phyloP scores from a whole-genome alignment of 2,113 vertebrate genomes.

The Boulengeromyrus knoepffleri region DNA sequence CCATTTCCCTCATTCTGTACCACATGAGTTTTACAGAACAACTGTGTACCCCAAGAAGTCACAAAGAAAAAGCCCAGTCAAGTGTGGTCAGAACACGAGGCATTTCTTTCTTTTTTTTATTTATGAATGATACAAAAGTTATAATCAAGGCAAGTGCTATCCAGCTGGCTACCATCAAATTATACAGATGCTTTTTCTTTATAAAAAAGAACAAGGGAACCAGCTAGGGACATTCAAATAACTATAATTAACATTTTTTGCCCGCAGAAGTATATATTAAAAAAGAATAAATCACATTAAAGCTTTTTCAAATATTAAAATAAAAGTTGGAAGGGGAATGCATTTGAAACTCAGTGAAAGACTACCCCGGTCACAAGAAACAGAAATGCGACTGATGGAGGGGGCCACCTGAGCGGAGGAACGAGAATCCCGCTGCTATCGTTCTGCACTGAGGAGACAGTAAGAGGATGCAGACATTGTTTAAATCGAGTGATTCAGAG shows the following conservation, averaged over 20 bases:
- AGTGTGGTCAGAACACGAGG: not conserved
- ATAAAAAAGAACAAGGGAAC: not conserved
- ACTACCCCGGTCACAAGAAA: not conserved
- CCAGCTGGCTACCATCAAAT: constrained; percentile 5
- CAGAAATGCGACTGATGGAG: not conserved
- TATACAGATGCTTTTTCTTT: constrained; percentile 9
- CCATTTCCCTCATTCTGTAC: not conserved
- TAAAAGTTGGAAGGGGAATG: constrained; percentile 12
- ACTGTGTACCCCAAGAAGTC: not conserved
- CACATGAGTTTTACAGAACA: not conserved
- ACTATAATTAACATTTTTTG: constrained; percentile 15
- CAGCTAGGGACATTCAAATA: constrained; percentile 10
- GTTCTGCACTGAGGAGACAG: not conserved
- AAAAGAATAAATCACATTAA: constrained; percentile 9
- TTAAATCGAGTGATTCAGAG: not conserved
- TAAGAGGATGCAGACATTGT: not conserved
- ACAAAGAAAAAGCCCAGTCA: not conserved
- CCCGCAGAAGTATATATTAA: not conserved
- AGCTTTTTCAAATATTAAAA: constrained; percentile 12
- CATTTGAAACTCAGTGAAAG: not conserved
- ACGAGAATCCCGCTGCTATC: not conserved
- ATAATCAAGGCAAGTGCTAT: constrained; percentile 1
- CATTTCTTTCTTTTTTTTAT: not conserved
- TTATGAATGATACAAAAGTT: not conserved
- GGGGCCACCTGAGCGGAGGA: not conserved